Evolutionary conservation across 2,113 vertebrate genomes (phyloP), one percentile per base, ranked within the genome.

Genomic region (Neofelis nebulosa): DNA sequence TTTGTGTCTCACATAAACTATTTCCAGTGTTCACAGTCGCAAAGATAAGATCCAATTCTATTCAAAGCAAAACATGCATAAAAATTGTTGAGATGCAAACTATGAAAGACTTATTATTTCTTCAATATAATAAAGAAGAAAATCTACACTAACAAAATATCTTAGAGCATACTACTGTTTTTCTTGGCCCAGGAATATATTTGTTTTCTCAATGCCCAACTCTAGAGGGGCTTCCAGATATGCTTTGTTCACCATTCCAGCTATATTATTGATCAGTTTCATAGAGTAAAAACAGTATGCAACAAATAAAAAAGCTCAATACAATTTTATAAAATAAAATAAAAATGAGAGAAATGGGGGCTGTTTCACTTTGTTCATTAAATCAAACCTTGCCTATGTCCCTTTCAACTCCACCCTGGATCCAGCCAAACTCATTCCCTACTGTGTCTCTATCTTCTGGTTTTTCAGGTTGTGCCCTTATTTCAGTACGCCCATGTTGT

Each of bases 211-310:
- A 21, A 3, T 10, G 55, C 27, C 38, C 5, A 73, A 5, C 31
- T 96, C 98, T 55, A 85, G 79, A 95, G 36, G 57, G 50, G 48
- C n/a, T 97, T 94, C 80, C 36, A n/a, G 76, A 41, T 36, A 86
- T 10, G 55, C 88, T 86, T 91, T 52, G 15, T 41, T 98, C 94
- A 97, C 90, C 19, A 82, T 91, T 96, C 97, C 21, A 13, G 41
- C 71, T 78, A 55, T 55, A 94, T 80, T 84, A 90, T 13, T 73
- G 80, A 93, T 27, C 12, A 25, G 65, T 79, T 95, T 89, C 84
- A 92, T 5, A 68, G 48, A 96, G 74, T 90, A 80, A 96, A 94
- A 95, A 69, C 25, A 68, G 7, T 65, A 74, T 0, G 8, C 12
- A 74, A 68, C 68, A 96, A 92, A 93, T 48, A 82, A 87, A 95